A percentile compares a stretch with the other conserved stretches of the same genome.
Evolutionary conservation across 2,797 vertebrate genomes (phyloP).

Genomic region (Phoxinus dragarum): DNA sequence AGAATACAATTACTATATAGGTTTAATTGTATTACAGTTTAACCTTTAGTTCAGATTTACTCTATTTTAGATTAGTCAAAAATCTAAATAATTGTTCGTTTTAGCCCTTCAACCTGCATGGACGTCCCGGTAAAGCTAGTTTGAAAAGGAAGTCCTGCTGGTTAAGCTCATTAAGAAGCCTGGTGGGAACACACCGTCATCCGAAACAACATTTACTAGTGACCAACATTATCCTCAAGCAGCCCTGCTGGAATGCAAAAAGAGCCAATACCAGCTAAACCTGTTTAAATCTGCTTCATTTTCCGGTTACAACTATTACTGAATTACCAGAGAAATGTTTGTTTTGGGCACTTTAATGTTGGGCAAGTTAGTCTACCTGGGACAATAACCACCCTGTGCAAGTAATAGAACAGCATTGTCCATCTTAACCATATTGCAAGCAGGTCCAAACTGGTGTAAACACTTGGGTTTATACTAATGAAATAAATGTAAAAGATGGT

Average conservation of each 20-base stretch:
- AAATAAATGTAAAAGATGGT: background rate
- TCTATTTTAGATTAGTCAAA: background rate
- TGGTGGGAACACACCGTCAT: background rate
- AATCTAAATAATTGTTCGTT: background rate
- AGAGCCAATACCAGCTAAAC: background rate
- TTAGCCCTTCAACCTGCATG: background rate
- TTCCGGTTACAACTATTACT: background rate
- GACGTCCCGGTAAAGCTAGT: background rate
- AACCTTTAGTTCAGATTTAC: no score
- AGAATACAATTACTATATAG: background rate
- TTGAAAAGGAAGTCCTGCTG: constrained; percentile 4
- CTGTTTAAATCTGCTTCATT: background rate
- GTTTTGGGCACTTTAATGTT: background rate
- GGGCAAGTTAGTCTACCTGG: background rate
- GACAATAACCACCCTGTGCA: background rate
- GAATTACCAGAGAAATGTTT: background rate
- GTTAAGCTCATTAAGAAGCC: background rate
- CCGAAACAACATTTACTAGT: background rate
- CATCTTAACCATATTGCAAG: background rate
- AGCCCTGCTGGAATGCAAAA: background rate
- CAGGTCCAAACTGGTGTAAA: background rate
- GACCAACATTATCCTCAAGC: background rate
- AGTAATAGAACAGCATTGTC: background rate
- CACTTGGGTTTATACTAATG: background rate
- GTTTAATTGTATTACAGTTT: background rate